A percentile compares a stretch with the other conserved stretches of the same genome.
These are phyloP conservation scores for Heliconius ismenius DNA, from an alignment of 2,888 invertebrate species.

Conservation along the genomic window DNA sequence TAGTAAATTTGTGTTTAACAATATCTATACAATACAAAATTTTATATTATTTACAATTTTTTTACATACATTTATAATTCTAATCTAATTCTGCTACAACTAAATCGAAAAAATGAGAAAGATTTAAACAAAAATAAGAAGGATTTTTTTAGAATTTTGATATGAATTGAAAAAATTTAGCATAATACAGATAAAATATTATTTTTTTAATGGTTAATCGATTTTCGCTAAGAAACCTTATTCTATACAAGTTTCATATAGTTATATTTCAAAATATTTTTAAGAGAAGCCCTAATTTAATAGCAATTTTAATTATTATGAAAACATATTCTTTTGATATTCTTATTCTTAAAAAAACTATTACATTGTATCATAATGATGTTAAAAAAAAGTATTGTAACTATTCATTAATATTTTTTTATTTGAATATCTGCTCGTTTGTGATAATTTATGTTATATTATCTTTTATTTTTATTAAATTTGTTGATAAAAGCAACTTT, in stretches of 20 bases:
- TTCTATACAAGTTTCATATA: constrained; percentile 3
- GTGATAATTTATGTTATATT: neutral
- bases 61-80: constrained; percentile 18
- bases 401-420: neutral
- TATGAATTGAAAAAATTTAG: neutral
- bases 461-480: neutral
- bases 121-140: neutral
- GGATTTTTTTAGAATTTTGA: neutral
- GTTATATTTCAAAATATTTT: neutral
- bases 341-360: neutral
- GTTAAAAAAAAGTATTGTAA: neutral
- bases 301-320: neutral
- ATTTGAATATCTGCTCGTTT: neutral
- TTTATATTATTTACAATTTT: constrained; percentile 34
- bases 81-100: neutral
- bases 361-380: neutral
- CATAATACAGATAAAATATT: neutral
- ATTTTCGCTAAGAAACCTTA: neutral
- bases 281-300: neutral
- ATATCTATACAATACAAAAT: constrained; percentile 38
- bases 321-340: neutral
- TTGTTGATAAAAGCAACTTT: neutral
- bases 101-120: neutral
- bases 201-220: neutral
- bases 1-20: constrained; percentile 34